These are phyloP conservation scores for Agriopis aurantiaria DNA, from an alignment of 2,888 invertebrate species.

Conservation along the genomic window DNA sequence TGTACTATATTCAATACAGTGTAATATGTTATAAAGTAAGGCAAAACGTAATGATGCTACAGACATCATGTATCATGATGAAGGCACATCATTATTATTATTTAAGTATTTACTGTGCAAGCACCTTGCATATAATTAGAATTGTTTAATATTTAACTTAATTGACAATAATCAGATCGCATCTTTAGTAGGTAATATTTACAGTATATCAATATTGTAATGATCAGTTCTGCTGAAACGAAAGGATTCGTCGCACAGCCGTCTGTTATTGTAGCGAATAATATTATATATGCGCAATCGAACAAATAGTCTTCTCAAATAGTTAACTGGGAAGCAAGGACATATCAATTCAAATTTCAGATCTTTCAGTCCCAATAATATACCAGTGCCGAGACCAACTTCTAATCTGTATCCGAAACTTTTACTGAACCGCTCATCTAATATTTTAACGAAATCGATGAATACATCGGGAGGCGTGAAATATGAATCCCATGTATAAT, in stretches of 20 bases:
- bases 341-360: neutral
- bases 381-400: slow-evolving; percentile 5
- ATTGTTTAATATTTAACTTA: neutral
- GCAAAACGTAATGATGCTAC: too few species aligned
- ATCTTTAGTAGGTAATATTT: neutral
- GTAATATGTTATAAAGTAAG: too few species aligned
- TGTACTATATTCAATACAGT: too few species aligned
- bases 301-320: slow-evolving; percentile 12
- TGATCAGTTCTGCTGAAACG: slow-evolving; percentile 2
- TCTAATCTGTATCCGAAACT: slow-evolving; percentile 8
- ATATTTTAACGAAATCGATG: neutral
- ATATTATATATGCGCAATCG: slow-evolving; percentile 16
- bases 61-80: too few species aligned
- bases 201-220: slow-evolving; percentile 7
- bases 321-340: slow-evolving; percentile 16
- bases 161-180: neutral
- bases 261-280: slow-evolving; percentile 16
- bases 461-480: slow-evolving; percentile 3
- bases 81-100: too few species aligned
- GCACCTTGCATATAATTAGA: neutral
- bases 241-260: neutral
- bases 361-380: neutral
- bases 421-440: neutral
- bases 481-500: neutral
- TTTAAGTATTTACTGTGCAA: too few species aligned